Conservation (phyloP, 2,888 invertebrate genomes). For the Drosophila acutilabella region DNA sequence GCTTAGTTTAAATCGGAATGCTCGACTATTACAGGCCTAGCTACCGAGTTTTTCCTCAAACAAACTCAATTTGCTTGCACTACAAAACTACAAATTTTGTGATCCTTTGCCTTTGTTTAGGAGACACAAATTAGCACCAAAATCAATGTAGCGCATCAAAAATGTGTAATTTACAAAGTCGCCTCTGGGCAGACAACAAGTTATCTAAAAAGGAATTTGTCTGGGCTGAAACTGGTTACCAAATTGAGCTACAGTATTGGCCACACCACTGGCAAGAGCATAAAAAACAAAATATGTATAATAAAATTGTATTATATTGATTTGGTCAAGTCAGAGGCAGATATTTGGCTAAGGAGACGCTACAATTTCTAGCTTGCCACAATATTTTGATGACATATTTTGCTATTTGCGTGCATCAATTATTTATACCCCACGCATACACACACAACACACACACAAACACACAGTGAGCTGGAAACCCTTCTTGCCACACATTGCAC, state of each 20-base stretch:
- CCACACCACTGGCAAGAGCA: background rate
- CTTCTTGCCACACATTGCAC: constrained; percentile 34
- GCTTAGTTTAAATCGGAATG: too few species aligned
- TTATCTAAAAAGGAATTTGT: background rate
- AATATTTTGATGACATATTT: constrained; percentile 69
- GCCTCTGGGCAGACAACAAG: background rate
- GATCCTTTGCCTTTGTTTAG: too few species aligned
- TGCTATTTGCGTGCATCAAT: constrained; percentile 75
- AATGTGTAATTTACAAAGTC: too few species aligned
- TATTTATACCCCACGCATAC: constrained; percentile 47
- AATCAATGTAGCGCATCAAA: too few species aligned
- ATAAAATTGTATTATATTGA: constrained; percentile 36
- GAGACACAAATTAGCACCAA: too few species aligned
- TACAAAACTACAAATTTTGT: too few species aligned
- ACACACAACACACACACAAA: background rate
- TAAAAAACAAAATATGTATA: constrained; percentile 12
- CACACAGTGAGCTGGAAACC: constrained; percentile 1
- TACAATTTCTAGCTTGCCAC: constrained; percentile 30
- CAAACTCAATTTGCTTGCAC: too few species aligned
- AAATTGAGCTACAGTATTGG: background rate
- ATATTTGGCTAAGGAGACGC: constrained; percentile 9
- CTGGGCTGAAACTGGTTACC: background rate
- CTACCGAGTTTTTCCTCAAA: too few species aligned
- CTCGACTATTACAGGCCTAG: too few species aligned
- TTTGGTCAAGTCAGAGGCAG: constrained; percentile 22